Evolutionary conservation across 2,888 invertebrate genomes (phyloP).

Genomic region (Acleris holmiana): DNA sequence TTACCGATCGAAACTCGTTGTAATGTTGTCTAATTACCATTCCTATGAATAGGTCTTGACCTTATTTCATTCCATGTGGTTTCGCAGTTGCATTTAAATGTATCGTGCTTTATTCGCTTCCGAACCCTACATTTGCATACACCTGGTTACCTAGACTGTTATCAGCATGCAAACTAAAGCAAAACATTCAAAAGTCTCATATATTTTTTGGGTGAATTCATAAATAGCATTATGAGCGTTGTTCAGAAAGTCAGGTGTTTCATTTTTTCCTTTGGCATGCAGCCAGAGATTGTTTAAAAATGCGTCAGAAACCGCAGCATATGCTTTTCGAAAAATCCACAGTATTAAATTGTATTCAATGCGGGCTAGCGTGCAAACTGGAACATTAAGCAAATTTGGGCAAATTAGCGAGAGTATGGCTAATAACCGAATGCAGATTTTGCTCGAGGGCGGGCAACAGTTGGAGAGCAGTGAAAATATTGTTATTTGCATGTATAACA

Average conservation of each 20-base stretch:
- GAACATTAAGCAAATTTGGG: constrained; percentile 69
- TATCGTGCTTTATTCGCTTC: constrained; percentile 25
- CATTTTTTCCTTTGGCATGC: constrained; percentile 57
- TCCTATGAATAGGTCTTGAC: too few species aligned
- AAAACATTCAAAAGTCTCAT: constrained; percentile 25
- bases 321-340: constrained; percentile 46
- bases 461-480: constrained; percentile 43
- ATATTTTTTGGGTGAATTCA: constrained; percentile 29
- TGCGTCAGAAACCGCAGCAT: constrained; percentile 50
- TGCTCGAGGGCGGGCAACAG: constrained; percentile 50
- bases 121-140: constrained; percentile 30
- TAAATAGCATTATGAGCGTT: constrained; percentile 40
- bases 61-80: not conserved
- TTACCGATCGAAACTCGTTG: too few species aligned
- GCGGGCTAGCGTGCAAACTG: constrained; percentile 58
- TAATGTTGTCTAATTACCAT: too few species aligned
- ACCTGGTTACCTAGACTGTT: constrained; percentile 33
- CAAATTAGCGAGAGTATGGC: constrained; percentile 65
- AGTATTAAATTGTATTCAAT: constrained; percentile 44
- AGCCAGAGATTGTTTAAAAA: constrained; percentile 62
- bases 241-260: constrained; percentile 54
- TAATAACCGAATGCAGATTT: constrained; percentile 59
- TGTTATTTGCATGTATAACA: constrained; percentile 40
- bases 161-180: constrained; percentile 39
- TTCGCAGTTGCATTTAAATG: constrained; percentile 20